Percentiles rank a stretch among this genome's conserved stretches.
Conservation (phyloP, 2,888 invertebrate species). For the Helobdella robusta region DNA sequence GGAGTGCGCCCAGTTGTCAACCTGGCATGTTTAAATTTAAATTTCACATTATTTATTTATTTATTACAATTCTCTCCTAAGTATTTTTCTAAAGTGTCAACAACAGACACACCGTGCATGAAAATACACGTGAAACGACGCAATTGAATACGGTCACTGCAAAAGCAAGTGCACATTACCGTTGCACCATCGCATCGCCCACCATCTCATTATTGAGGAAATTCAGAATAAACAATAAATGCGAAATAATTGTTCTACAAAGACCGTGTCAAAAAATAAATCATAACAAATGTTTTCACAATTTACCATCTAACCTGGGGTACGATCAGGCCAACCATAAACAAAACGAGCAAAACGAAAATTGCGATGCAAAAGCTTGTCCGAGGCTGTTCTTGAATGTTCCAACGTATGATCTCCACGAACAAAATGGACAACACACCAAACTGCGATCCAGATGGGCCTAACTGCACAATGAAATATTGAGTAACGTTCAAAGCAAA, state of each 20-base stretch:
- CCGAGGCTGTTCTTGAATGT: slow-evolving; percentile 56
- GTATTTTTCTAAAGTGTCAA: too few relatives aligned
- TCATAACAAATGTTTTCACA: neutral
- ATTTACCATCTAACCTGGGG: slow-evolving; percentile 59
- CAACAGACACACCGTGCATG: too few relatives aligned
- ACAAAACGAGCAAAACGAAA: slow-evolving; percentile 39
- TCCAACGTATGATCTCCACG: slow-evolving; percentile 86
- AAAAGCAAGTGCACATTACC: too few relatives aligned
- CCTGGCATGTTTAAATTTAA: slow-evolving; percentile 40
- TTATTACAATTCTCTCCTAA: too few relatives aligned
- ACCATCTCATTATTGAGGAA: too few relatives aligned
- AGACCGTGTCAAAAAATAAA: neutral
- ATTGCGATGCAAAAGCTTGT: slow-evolving; percentile 39
- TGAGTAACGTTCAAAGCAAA: neutral
- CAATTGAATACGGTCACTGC: too few relatives aligned
- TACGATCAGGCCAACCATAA: slow-evolving; percentile 68
- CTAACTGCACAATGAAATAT: slow-evolving; percentile 61
- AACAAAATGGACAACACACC: slow-evolving; percentile 85
- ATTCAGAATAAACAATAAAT: too few relatives aligned
- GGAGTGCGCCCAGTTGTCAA: slow-evolving; percentile 94
- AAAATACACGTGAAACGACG: too few relatives aligned
- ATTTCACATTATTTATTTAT: too few relatives aligned
- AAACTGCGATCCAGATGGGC: slow-evolving; percentile 91
- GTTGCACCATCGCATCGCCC: too few relatives aligned
- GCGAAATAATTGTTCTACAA: too few relatives aligned